A percentile compares a stretch with the other conserved stretches of the same genome.
phyloP scores from a whole-genome alignment of 2,797 vertebrate genomes.

The Gouania willdenowi region DNA sequence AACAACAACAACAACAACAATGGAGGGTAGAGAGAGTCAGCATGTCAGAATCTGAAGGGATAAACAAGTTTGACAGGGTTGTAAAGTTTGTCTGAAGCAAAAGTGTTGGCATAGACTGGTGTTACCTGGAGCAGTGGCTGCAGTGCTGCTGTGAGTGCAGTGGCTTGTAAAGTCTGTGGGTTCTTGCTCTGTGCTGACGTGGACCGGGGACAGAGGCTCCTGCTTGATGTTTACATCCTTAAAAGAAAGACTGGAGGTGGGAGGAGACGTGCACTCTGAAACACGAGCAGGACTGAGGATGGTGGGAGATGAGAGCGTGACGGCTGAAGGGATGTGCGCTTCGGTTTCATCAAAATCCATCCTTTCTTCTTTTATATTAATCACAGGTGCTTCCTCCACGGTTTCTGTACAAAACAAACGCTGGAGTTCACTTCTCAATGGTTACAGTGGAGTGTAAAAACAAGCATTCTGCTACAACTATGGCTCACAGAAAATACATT shows the following conservation, averaged over 20 bases:
- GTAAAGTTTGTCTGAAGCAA: too few species aligned
- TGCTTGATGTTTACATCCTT: constrained; percentile 52
- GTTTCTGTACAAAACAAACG: constrained; percentile 26
- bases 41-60: too few species aligned
- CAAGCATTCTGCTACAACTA: too few species aligned
- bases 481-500: too few species aligned
- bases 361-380: constrained; percentile 54
- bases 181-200: constrained; percentile 17
- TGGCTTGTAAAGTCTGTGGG: background rate
- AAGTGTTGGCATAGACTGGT: too few species aligned
- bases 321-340: background rate
- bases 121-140: constrained; percentile 29
- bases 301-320: background rate
- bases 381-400: constrained; percentile 12
- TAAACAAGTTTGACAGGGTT: too few species aligned
- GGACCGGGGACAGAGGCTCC: constrained; percentile 65
- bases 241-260: constrained; percentile 24
- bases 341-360: constrained; percentile 13
- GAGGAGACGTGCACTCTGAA: constrained; percentile 23
- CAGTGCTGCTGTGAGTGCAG: constrained; percentile 48
- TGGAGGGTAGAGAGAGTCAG: too few species aligned
- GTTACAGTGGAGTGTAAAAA: too few species aligned
- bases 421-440: too few species aligned
- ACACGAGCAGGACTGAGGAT: background rate
- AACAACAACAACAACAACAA: too few species aligned